Evolutionary conservation across 1,140 invertebrate species (phyloP).

Genomic region (Macrotrachela quadricornifera): DNA sequence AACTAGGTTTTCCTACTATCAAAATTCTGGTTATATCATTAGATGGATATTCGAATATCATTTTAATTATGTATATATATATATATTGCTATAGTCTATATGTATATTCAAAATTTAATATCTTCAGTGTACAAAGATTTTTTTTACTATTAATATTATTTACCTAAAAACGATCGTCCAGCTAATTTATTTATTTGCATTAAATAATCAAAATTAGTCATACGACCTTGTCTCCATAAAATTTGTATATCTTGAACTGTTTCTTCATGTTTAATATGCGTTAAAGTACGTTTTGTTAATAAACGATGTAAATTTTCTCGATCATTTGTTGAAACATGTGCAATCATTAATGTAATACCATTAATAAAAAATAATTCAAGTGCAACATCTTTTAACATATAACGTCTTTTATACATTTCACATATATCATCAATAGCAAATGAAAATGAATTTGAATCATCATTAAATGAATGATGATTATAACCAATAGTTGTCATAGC

Average conservation of each 20-base stretch:
- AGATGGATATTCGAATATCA: too few species aligned
- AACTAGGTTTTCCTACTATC: too few species aligned
- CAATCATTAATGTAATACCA: constrained; percentile 52
- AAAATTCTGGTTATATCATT: too few species aligned
- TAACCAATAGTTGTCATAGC: not conserved
- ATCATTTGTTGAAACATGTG: constrained; percentile 43
- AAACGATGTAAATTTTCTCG: not conserved
- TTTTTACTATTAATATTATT: not conserved
- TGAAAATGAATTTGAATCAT: constrained; percentile 15
- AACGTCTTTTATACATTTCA: constrained; percentile 50
- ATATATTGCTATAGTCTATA: too few species aligned
- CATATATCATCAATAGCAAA: constrained; percentile 51
- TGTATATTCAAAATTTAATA: too few species aligned
- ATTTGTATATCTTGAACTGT: constrained; percentile 39
- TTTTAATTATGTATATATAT: too few species aligned
- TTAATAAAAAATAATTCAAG: constrained; percentile 58
- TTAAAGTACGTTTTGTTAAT: constrained; percentile 17
- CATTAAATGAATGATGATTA: not conserved
- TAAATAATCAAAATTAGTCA: constrained; percentile 82
- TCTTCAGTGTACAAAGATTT: too few species aligned
- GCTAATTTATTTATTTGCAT: constrained; percentile 39
- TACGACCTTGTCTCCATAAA: constrained; percentile 51
- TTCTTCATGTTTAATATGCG: constrained; percentile 30
- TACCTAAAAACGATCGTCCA: constrained; percentile 18
- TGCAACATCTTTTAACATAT: constrained; percentile 54